A percentile compares a stretch with the other conserved stretches of the same genome.
Evolutionary conservation across 2,888 invertebrate genomes (phyloP).

Genomic region (Keiferia lycopersicella): DNA sequence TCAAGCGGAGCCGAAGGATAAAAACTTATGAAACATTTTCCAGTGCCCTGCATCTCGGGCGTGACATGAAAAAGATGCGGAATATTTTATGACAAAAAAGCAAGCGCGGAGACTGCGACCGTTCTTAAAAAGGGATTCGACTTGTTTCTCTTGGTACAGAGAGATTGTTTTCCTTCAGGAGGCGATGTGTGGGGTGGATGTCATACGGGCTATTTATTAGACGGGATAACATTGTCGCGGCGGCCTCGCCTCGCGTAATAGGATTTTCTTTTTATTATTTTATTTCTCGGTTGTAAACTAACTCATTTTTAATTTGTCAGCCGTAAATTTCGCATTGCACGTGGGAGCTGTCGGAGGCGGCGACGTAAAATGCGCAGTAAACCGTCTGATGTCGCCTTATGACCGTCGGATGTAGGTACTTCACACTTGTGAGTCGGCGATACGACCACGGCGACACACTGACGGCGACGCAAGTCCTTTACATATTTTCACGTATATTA

Average conservation of each 20-base stretch:
- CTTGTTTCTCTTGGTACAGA: slow-evolving; percentile 64
- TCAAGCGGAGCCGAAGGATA: slow-evolving; percentile 35
- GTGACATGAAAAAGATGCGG: slow-evolving; percentile 50
- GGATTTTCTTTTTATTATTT: slow-evolving; percentile 72
- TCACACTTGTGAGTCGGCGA: slow-evolving; percentile 39
- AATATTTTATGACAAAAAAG: slow-evolving; percentile 60
- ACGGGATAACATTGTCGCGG: slow-evolving; percentile 73
- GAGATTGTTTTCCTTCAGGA: slow-evolving; percentile 69
- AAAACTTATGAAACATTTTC: slow-evolving; percentile 47
- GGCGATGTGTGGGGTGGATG: slow-evolving; percentile 59
- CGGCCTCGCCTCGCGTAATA: slow-evolving; percentile 63
- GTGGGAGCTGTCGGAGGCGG: slow-evolving; percentile 45
- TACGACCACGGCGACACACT: slow-evolving; percentile 46
- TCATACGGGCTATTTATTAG: slow-evolving; percentile 75
- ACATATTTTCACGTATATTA: slow-evolving; percentile 16
- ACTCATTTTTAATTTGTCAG: slow-evolving; percentile 78
- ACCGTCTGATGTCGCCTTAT: slow-evolving; percentile 55
- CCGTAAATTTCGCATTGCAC: slow-evolving; percentile 69
- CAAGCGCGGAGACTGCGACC: slow-evolving; percentile 53
- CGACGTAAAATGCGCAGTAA: slow-evolving; percentile 64
- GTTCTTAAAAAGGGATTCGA: slow-evolving; percentile 69
- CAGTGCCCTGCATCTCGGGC: slow-evolving; percentile 48
- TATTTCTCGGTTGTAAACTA: slow-evolving; percentile 72
- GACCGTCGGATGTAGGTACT: slow-evolving; percentile 43
- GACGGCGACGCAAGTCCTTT: slow-evolving; percentile 15